phyloP scores from a whole-genome alignment of 2,113 vertebrate species.

The Labrus mixtus region DNA sequence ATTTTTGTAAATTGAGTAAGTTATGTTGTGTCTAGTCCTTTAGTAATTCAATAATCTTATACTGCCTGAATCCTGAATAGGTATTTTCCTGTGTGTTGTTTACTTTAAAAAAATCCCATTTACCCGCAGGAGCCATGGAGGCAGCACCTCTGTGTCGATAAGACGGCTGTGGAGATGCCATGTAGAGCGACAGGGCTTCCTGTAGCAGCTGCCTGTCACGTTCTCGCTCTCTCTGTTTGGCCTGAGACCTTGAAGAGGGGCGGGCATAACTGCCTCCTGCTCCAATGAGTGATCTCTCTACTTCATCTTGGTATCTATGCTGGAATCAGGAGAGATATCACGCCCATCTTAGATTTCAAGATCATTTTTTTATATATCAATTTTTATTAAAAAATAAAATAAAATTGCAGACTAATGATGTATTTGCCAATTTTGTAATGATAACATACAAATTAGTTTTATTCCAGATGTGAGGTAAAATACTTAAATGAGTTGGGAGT shows the following conservation, averaged over 20 bases:
- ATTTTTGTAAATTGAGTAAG: background rate
- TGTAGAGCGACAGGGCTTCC: constrained; percentile 87
- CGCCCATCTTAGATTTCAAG: no score
- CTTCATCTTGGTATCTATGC: constrained; percentile 88
- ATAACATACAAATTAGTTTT: no score
- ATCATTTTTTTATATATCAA: no score
- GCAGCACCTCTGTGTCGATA: constrained; percentile 73
- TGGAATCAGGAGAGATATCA: constrained; percentile 60
- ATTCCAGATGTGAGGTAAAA: no score
- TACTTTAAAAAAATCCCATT: background rate
- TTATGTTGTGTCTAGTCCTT: background rate
- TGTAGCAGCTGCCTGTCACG: constrained; percentile 89
- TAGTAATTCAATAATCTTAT: background rate
- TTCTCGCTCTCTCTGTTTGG: constrained; percentile 77
- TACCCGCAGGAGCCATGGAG: constrained; percentile 68
- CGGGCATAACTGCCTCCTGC: constrained; percentile 74
- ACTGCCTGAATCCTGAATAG: background rate
- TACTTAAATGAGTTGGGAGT: no score
- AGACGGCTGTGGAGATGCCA: constrained; percentile 85
- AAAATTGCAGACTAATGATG: no score
- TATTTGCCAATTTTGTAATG: no score
- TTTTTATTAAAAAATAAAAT: no score
- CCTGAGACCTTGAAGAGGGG: constrained; percentile 81
- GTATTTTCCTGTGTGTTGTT: background rate
- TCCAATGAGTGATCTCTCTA: constrained; percentile 76